Evolutionary conservation across 2,113 vertebrate species (phyloP), one percentile per base, ranked within the genome.

Genomic region (Dryoscopus gambensis): DNA sequence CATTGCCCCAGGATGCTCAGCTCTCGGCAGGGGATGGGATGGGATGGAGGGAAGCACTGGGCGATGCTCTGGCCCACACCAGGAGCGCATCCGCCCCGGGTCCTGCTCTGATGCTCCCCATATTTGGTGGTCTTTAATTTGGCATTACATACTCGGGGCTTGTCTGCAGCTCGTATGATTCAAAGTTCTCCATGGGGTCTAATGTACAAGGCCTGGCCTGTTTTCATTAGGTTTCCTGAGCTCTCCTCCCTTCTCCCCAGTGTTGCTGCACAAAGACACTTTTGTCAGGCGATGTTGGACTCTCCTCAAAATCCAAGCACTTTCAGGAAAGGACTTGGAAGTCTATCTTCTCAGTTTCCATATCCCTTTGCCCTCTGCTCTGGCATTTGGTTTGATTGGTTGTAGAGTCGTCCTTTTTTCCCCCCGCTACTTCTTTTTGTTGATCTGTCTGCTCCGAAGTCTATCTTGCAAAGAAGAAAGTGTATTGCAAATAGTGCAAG

Each of bases 291-390:
- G 13, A 87, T 92, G 91, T 62, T 98, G 97, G 97, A 97, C 97
- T 98, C 95, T 96, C 91, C 97, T 98, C 95, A 97, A 97, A 97
- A 97, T 97, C 97, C 97, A 97, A 96, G 98, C 97, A 97, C 95
- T 97, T 97, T 98, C 97, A 98, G 98, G 97, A 98, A 98, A 97
- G 97, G 97, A 95, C 97, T 97, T 97, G 96, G 96, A 98, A 97
- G 97, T 97, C 97, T 98, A 81, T 97, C 97, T 98, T 98, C 97
- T 98, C 97, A 94, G 90, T 98, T 98, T 98, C 98, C 97, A 97
- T 88, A 97, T 95, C 94, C 96, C 94, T 97, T 96, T 98, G 96
- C 96, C 97, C 97, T 98, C 97, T 94, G 77, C 57, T 96, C 95
- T 97, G 97, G 95, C 97, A 97, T 98, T 97, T 93, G 90, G 87